A percentile compares a stretch with the other conserved stretches of the same genome.
Evolutionary conservation across 2,113 vertebrate species (phyloP).

Genomic region (Brachyhypopomus occidentalis): DNA sequence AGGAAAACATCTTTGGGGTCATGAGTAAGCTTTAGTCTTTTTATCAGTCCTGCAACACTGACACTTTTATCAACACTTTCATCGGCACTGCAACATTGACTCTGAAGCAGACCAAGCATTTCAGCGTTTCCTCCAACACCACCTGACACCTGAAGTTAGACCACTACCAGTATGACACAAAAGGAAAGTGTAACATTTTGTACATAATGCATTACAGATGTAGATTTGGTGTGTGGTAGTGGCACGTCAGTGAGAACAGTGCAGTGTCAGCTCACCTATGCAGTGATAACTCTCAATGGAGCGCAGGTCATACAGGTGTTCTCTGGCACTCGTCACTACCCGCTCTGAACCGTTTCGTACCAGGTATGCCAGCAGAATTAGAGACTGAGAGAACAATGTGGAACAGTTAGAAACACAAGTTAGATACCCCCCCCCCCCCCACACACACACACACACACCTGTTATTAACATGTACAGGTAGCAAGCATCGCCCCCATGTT

Average conservation of each 20-base stretch:
- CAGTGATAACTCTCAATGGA: conserved; percentile 98
- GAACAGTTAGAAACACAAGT: neutral
- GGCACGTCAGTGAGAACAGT: neutral
- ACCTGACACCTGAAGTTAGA: too few species aligned
- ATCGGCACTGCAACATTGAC: neutral
- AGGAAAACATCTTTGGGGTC: conserved; percentile 55
- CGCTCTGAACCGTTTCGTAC: conserved; percentile 98
- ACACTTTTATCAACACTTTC: neutral
- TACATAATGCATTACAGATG: too few species aligned
- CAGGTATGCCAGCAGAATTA: conserved; percentile 94
- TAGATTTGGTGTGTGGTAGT: neutral
- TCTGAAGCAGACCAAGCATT: neutral
- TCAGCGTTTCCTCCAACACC: neutral
- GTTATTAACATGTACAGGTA: too few species aligned
- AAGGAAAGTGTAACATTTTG: too few species aligned
- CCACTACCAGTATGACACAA: too few species aligned
- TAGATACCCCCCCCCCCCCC: neutral
- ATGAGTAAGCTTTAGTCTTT: conserved; percentile 16
- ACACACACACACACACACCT: too few species aligned
- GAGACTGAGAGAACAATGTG: conserved; percentile 78
- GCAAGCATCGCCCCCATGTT: neutral
- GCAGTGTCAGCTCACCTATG: conserved; percentile 87
- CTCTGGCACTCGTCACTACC: conserved; percentile 97
- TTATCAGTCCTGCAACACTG: neutral
- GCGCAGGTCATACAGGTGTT: conserved; percentile 98